Base-by-base conservation (phyloP, 2,888 invertebrate genomes). In the Pristionchus entomophagus region DNA sequence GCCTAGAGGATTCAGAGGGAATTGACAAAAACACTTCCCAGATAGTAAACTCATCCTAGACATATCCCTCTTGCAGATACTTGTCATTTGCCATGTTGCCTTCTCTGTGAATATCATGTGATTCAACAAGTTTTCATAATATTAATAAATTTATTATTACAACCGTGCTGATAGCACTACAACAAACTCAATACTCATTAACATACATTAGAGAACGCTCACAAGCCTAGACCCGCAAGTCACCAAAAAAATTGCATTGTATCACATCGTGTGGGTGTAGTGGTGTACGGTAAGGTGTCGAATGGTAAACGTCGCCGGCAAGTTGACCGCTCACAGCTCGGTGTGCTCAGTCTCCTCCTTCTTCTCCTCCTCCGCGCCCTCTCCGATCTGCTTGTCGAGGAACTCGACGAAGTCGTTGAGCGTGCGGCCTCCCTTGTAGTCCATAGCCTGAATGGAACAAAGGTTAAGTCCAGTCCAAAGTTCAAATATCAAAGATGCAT, bases 341-440 rank as follows among this genome's bases (percentile, higher is more conserved):
- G 49, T 51, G 51, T 80, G 49, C 51, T 35, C 78, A 17, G 26
- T 22, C 77, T 77, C 38, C 77, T 77, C 38, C 26, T 77, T 22
- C 38, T 38, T 38, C 6, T 35, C n/a, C 78, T 80, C 78, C 17
- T 49, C 29, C 17, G 51, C 32, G 22, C 26, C 51, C 17, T 5
- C 35, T 22, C 38, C 78, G 26, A 51, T 49, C 51, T 80, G 35
- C 78, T 80, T 80, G 29, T 80, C 78, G 87, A 99, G 95, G 95
- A 99, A 99, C 94, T 97, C 97, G 87, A 96, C 95, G 93, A 99
- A 95, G 86, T 96, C 98, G 91, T 97, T 97, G 90, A 98, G 95
- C 91, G 97, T 98, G 94, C 99, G 95, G 94, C 97, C 97, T 88
- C 98, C 97, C 93, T 96, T 96, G 95, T 97, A 99, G 93, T 98